phyloP scores from a whole-genome alignment of 1,140 invertebrate genomes.

The Camponotus floridanus region DNA sequence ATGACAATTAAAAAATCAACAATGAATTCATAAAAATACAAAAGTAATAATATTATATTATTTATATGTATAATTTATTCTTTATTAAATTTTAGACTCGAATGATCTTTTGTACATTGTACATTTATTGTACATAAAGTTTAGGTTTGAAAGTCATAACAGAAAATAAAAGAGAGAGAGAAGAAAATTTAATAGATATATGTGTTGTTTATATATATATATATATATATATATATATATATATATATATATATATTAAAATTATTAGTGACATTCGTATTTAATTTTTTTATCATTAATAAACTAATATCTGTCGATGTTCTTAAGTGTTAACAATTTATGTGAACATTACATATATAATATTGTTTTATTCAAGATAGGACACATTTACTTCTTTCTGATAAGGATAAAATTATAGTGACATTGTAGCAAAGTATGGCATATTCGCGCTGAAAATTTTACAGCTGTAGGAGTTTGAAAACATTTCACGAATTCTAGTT shows the following conservation, averaged over 20 bases:
- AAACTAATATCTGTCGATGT: background rate
- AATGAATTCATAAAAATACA: too few species aligned
- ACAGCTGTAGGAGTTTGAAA: slow-evolving; percentile 41
- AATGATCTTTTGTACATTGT: too few species aligned
- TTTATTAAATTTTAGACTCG: too few species aligned
- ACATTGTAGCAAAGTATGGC: background rate
- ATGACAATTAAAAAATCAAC: too few species aligned
- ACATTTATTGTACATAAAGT: too few species aligned
- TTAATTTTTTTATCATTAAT: background rate
- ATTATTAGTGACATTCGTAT: background rate
- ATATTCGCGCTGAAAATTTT: slow-evolving; percentile 42
- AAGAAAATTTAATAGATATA: too few species aligned
- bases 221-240: background rate
- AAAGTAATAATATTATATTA: background rate
- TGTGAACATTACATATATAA: background rate
- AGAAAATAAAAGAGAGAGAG: too few species aligned
- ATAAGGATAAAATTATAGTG: background rate
- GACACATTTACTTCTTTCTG: slow-evolving; percentile 1
- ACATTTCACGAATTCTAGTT: slow-evolving; percentile 57
- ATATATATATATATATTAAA: background rate
- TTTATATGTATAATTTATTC: too few species aligned
- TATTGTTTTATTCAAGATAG: background rate
- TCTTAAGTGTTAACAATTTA: background rate
- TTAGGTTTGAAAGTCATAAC: too few species aligned
- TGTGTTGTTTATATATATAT: background rate